These are phyloP conservation scores for Cataglyphis altisquamis DNA, from an alignment of 2,888 invertebrate genomes.

Conservation along the genomic window DNA sequence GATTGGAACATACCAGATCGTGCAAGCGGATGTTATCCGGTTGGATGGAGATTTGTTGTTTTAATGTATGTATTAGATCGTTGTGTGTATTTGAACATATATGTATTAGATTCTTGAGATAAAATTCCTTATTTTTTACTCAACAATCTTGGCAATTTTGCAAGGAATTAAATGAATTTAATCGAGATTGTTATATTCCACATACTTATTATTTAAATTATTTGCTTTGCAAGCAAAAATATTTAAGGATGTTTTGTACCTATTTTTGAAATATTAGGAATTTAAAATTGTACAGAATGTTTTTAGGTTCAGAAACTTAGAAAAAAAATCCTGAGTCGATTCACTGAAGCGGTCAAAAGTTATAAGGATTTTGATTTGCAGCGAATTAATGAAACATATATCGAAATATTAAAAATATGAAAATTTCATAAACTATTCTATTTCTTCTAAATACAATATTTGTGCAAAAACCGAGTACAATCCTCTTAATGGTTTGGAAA, in stretches of 20 bases:
- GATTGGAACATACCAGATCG: slow-evolving; percentile 34
- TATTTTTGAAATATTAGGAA: too few relatives aligned
- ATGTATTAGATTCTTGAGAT: slow-evolving; percentile 11
- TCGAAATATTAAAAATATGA: too few relatives aligned
- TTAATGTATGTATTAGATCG: slow-evolving; percentile 34
- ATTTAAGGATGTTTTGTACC: not conserved
- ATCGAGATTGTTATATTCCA: not conserved
- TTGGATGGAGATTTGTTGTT: slow-evolving; percentile 30
- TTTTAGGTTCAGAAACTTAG: too few relatives aligned
- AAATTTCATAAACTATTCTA: too few relatives aligned
- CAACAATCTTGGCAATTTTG: not conserved
- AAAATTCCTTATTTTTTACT: slow-evolving; percentile 9
- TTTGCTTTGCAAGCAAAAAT: not conserved
- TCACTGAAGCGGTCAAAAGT: too few relatives aligned
- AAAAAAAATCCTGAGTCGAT: too few relatives aligned
- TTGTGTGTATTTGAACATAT: slow-evolving; percentile 1
- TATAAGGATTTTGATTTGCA: too few relatives aligned
- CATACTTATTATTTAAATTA: not conserved
- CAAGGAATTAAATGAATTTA: not conserved
- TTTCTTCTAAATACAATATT: too few relatives aligned
- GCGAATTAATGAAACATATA: too few relatives aligned
- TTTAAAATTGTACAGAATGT: too few relatives aligned
- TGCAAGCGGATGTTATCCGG: slow-evolving; percentile 2
- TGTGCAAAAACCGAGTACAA: too few relatives aligned
- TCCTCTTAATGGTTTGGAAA: too few relatives aligned